phyloP scores from a whole-genome alignment of 1,140 invertebrate species.

The Ceratosolen fusciceps region DNA sequence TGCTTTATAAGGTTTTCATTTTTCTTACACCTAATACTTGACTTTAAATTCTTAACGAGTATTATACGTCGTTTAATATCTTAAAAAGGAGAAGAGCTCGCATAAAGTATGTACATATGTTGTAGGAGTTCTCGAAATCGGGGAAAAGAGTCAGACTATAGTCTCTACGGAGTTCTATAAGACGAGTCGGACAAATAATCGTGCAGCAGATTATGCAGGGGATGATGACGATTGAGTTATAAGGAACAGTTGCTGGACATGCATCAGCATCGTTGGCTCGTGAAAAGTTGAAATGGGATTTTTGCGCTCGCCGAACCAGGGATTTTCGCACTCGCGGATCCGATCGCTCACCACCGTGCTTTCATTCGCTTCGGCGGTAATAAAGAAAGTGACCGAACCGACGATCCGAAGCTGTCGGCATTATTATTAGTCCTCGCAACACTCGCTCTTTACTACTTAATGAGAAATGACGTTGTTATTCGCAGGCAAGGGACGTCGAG shows the following conservation, averaged over 20 bases:
- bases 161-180: not conserved
- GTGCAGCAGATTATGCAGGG: not conserved
- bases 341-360: constrained; percentile 1
- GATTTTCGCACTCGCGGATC: constrained; percentile 23
- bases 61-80: not conserved
- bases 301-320: constrained; percentile 23
- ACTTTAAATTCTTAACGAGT: not conserved
- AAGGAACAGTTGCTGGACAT: constrained; percentile 19
- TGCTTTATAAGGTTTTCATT: not conserved
- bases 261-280: not conserved
- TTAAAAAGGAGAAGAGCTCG: constrained; percentile 1
- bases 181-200: constrained; percentile 1
- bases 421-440: not conserved
- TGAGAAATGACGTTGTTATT: constrained; percentile 7
- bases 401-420: not conserved
- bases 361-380: constrained; percentile 11
- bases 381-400: too few species aligned
- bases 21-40: constrained; percentile 7
- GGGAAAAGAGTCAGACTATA: not conserved
- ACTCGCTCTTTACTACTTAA: not conserved
- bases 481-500: not conserved
- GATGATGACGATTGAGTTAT: constrained; percentile 2
- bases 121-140: constrained; percentile 4
- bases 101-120: not conserved
- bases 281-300: constrained; percentile 5